Percentiles rank a stretch among this genome's conserved stretches.
Evolutionary conservation across 2,888 invertebrate species (phyloP).

Genomic region (Platycheirus albimanus): DNA sequence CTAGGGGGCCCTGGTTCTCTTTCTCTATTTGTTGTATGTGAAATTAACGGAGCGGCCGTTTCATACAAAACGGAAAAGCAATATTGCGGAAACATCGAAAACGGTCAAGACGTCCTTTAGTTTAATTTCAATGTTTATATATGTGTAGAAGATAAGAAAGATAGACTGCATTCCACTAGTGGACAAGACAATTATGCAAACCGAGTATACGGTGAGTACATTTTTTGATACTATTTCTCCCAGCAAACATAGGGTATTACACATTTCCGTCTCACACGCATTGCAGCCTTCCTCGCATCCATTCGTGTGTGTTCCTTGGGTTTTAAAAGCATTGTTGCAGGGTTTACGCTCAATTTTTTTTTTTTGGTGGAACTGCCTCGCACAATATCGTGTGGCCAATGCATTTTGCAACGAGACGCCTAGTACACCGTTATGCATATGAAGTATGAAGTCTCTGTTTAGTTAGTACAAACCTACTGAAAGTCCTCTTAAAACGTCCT

Average conservation of each 20-base stretch:
- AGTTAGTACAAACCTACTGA: slow-evolving; percentile 7
- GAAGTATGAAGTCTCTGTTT: slow-evolving; percentile 39
- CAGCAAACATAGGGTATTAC: not conserved
- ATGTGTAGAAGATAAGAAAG: too few relatives aligned
- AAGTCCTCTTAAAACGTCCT: not conserved
- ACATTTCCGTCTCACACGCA: not conserved
- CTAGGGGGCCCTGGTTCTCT: too few relatives aligned
- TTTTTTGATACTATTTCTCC: too few relatives aligned
- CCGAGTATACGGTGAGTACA: too few relatives aligned
- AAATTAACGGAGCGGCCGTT: too few relatives aligned
- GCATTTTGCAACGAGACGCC: slow-evolving; percentile 11
- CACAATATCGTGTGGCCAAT: slow-evolving; percentile 28
- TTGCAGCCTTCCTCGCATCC: not conserved
- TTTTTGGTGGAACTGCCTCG: slow-evolving; percentile 50
- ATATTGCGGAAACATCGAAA: too few relatives aligned
- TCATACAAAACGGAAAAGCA: too few relatives aligned
- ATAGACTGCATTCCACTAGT: too few relatives aligned
- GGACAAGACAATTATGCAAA: too few relatives aligned
- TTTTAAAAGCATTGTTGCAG: slow-evolving; percentile 38
- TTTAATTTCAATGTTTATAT: too few relatives aligned
- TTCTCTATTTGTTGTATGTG: too few relatives aligned
- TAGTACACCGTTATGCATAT: slow-evolving; percentile 21
- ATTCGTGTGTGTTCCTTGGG: not conserved
- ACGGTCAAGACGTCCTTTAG: too few relatives aligned
- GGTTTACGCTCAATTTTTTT: slow-evolving; percentile 40